phyloP scores from a whole-genome alignment of 2,888 invertebrate genomes.

The Tachina lurida region DNA sequence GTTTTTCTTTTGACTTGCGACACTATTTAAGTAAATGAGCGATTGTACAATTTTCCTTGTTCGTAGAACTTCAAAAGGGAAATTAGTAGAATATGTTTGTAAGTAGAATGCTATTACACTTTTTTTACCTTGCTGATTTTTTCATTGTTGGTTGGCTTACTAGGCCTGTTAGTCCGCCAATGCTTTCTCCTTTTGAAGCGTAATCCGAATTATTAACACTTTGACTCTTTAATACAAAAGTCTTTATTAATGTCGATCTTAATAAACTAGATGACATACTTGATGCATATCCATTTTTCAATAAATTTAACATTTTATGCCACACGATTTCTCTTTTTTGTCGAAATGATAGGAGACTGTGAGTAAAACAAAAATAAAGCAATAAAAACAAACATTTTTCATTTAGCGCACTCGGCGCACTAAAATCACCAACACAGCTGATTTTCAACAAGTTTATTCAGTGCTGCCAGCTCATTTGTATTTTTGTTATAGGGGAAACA shows the following conservation, averaged over 20 bases:
- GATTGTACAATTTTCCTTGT: too few species aligned
- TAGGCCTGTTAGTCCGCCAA: constrained; percentile 33
- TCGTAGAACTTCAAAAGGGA: too few species aligned
- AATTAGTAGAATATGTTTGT: too few species aligned
- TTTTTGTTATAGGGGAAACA: neutral
- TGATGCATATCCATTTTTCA: constrained; percentile 5
- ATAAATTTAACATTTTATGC: constrained; percentile 36
- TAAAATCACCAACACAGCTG: neutral
- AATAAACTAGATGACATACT: constrained; percentile 1
- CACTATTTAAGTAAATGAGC: too few species aligned
- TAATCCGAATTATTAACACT: constrained; percentile 16
- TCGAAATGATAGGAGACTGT: neutral
- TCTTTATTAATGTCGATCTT: neutral
- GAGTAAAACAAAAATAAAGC: constrained; percentile 18
- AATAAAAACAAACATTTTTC: neutral
- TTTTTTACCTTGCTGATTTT: constrained; percentile 39
- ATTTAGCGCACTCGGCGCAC: neutral
- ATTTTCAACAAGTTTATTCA: neutral
- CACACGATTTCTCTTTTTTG: constrained; percentile 26
- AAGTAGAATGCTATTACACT: neutral
- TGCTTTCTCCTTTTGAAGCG: neutral
- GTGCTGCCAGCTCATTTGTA: neutral
- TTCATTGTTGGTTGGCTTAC: constrained; percentile 29
- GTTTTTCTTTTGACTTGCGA: too few species aligned
- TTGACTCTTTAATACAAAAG: constrained; percentile 33